These are phyloP conservation scores for Latrodectus elegans DNA, from an alignment of 2,888 invertebrate species.

Conservation along the genomic window DNA sequence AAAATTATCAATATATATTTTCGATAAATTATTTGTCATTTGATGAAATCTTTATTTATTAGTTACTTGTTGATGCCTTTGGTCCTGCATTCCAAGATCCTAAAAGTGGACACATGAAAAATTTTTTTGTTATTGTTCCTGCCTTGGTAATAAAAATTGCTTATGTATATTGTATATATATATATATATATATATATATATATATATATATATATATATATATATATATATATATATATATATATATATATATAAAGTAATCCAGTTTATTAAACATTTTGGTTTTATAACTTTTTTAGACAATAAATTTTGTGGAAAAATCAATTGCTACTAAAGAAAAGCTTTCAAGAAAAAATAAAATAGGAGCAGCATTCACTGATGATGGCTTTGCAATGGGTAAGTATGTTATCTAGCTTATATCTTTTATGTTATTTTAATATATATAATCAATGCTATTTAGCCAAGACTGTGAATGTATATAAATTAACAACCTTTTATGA, in stretches of 20 bases:
- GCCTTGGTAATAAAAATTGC: conserved; percentile 78
- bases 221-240: no score
- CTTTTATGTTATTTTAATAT: no score
- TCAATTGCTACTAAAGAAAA: conserved; percentile 93
- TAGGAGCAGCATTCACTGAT: conserved; percentile 93
- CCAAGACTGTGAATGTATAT: no score
- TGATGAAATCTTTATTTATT: conserved; percentile 72
- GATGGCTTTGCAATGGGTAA: conserved; percentile 97
- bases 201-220: no score
- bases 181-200: no score
- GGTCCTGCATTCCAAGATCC: conserved; percentile 89
- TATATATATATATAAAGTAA: no score
- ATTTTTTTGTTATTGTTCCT: conserved; percentile 95
- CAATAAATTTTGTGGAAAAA: conserved; percentile 95
- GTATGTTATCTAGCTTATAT: neutral
- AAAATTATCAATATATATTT: neutral
- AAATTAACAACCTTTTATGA: no score
- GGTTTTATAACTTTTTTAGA: conserved; percentile 74
- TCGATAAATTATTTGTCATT: neutral
- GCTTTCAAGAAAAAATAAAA: conserved; percentile 90
- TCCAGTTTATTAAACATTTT: no score
- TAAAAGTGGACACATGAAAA: conserved; percentile 88
- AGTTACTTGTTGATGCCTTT: conserved; percentile 93
- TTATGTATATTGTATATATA: neutral
- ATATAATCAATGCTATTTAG: no score